These are phyloP conservation scores for Hyperoodon ampullatus DNA, from an alignment of 2,113 vertebrate species.

Conservation along the genomic window DNA sequence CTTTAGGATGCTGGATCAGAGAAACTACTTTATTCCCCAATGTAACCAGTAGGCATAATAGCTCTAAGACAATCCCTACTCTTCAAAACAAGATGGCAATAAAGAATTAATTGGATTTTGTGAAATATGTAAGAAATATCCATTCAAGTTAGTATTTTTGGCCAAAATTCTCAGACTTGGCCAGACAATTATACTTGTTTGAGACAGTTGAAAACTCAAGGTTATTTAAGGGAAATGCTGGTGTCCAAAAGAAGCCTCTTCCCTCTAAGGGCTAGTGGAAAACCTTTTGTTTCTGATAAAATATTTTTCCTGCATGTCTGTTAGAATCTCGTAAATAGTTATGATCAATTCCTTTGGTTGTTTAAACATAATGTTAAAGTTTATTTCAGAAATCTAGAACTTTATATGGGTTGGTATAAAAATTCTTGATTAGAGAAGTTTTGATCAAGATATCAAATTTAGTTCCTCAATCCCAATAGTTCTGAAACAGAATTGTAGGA, in stretches of 20 bases:
- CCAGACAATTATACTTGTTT: conserved; percentile 13
- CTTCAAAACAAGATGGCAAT: conserved; percentile 47
- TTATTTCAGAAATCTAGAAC: conserved; percentile 28
- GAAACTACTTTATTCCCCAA: conserved; percentile 54
- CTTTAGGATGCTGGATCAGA: conserved; percentile 31
- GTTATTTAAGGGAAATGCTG: conserved; percentile 42
- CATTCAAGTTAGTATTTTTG: background rate
- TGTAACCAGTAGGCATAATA: conserved; percentile 52
- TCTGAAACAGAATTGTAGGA: background rate
- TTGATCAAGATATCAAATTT: conserved; percentile 9
- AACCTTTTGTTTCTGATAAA: conserved; percentile 44
- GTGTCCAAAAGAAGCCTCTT: background rate
- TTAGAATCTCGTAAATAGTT: conserved; percentile 36
- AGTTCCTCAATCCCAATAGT: background rate
- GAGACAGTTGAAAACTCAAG: background rate
- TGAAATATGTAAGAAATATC: conserved; percentile 35
- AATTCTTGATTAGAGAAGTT: background rate
- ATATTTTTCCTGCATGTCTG: background rate
- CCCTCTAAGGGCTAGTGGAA: background rate
- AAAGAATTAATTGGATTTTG: conserved; percentile 56
- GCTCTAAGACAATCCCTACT: background rate
- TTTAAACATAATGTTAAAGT: conserved; percentile 20
- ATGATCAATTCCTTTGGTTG: background rate
- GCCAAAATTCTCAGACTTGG: background rate
- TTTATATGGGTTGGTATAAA: background rate